Percentiles rank a stretch among this genome's conserved stretches.
These are phyloP conservation scores for Papio anubis DNA, from an alignment of 2,113 vertebrate species.

Conservation along the genomic window DNA sequence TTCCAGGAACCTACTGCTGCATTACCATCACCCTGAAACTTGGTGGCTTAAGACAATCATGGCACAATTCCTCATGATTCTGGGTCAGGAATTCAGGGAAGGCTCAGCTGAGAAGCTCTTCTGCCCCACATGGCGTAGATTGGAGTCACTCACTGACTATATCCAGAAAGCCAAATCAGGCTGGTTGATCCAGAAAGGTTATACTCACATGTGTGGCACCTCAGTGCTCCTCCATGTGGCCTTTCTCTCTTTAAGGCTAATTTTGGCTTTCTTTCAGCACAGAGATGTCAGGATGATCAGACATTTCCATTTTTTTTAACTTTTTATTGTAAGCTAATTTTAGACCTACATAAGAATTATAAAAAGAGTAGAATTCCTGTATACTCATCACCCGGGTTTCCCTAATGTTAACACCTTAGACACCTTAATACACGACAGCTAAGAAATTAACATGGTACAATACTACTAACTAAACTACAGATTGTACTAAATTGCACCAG, in stretches of 20 bases:
- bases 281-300: not conserved
- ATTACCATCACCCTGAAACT: not conserved
- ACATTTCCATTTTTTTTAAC: not conserved
- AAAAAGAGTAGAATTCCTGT: not conserved
- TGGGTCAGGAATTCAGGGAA: not conserved
- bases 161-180: not conserved
- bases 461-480: not conserved
- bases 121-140: accelerated
- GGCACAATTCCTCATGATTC: not conserved
- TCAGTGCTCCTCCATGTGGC: not conserved
- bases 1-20: not conserved
- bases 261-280: not conserved
- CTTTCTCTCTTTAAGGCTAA: not conserved
- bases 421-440: not conserved
- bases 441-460: not conserved
- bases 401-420: not conserved
- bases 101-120: not conserved
- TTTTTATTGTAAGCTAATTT: not conserved
- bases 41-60: not conserved
- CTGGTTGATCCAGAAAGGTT: not conserved
- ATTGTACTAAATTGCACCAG: not conserved
- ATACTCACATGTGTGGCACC: not conserved
- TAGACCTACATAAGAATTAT: not conserved
- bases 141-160: too few relatives aligned
- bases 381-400: not conserved